Evolutionary conservation across 1,140 invertebrate genomes (phyloP), one percentile per base, ranked within the genome.

Genomic region (Monomorium pharaonis): DNA sequence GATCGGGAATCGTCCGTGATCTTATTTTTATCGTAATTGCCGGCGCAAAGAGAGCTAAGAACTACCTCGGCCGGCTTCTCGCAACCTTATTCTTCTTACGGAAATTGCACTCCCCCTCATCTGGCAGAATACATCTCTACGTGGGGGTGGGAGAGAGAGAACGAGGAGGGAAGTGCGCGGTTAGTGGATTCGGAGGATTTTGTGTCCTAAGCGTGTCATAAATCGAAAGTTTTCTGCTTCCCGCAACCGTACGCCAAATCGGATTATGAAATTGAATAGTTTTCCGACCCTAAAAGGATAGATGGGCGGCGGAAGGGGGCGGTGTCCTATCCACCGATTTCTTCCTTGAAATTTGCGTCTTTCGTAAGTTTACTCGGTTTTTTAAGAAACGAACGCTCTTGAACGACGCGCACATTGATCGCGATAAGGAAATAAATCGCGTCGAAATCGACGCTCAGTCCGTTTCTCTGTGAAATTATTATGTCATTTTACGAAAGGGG

Each of bases 231-330:
- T 91, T 90, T 90, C 89, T 81, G 75, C 89, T 91, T 87, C 27
- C 84, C 85, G 77, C 88, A 89, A 91, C 88, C 87, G 86, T 85
- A 80, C 80, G 86, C 84, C 83, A 91, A 92, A 91, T 92, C 88
- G 90, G 89, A 91, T 92, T 90, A 90, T 85, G 85, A 91, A 92
- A 92, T 92, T 90, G 87, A 92, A 92, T 91, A 90, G 91, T 92
- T 85, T n/a, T 65, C 27, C 47, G 33, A 49, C 27, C 24, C 56
- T 58, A 63, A 54, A 78, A 27, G 47, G 54, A 54, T 47, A 83
- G 44, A 30, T 21, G 24, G 37, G 7, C 10, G 54, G 16, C 37
- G 24, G 16, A 24, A n/a, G 49, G 51, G 16, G 30, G 3, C 21
- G 14, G 42, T 5, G 65, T 24, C 42, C 47, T 49, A 30, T 21